Evolutionary conservation across 1,140 invertebrate species (phyloP), one percentile per base, ranked within the genome.

Genomic region (Onthophagus taurus): DNA sequence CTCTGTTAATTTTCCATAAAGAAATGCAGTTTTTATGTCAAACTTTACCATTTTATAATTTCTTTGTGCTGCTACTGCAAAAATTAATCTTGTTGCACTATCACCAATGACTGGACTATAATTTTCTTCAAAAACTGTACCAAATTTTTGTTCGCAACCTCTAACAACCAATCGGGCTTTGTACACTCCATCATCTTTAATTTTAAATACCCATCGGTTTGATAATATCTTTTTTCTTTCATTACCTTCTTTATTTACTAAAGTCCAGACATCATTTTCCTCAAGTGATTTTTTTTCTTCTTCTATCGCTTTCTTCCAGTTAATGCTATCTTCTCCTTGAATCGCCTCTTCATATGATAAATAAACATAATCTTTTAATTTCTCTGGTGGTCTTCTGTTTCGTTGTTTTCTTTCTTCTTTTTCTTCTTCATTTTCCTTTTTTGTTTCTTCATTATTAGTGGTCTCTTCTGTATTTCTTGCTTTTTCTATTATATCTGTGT

Each of bases 21-120:
- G 48, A 51, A 66, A 69, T 1, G 59, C 64, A 8, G 59, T 63
- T 26, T 54, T 58, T 1, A 69, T 59, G 50, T 69, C 69, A 43
- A 67, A 53, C 45, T 68, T 65, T 21, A 23, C 8, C 4, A 50
- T 12, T n/a, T 50, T 3, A 14, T 44, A 49, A 7, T 44, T 12
- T 16, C 24, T 42, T 34, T 45, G 24, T 45, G 20, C 34, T 8
- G 31, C 47, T 5, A 50, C 17, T 26, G 36, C 9, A 23, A 54
- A 17, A 3, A 51, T 18, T n/a, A 48, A 31, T 39, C 44, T 47
- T 8, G 50, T 45, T 9, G 47, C 54, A 4, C 26, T 19, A 21
- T 44, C n/a, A 34, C 41, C 48, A 20, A 34, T 44, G 6, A 55
- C 49, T 34, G 50, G 51, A 23, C 48, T 23, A 44, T 53, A 49